These are phyloP conservation scores for Calliphora vomitoria DNA, from an alignment of 2,888 invertebrate species.

Conservation along the genomic window DNA sequence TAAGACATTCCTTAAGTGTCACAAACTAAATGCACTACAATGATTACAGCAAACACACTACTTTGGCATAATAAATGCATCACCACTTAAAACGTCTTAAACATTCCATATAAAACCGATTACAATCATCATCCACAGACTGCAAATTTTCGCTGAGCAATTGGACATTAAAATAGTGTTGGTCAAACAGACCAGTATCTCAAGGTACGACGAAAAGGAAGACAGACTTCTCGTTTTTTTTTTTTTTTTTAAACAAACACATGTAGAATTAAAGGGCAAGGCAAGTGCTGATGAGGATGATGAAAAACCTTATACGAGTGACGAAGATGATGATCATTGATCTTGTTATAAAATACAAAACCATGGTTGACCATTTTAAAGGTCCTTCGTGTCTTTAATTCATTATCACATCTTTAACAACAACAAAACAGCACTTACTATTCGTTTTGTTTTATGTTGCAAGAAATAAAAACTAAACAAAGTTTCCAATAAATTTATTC, in stretches of 20 bases:
- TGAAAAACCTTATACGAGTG: constrained; percentile 44
- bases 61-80: constrained; percentile 35
- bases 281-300: constrained; percentile 20
- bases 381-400: constrained; percentile 70
- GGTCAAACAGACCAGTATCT: constrained; percentile 25
- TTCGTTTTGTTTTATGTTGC: constrained; percentile 20
- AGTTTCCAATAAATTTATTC: constrained; percentile 61
- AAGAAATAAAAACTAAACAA: constrained; percentile 20
- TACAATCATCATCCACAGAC: constrained; percentile 64
- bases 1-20: not conserved
- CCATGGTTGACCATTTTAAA: constrained; percentile 50
- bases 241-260: not conserved
- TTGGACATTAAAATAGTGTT: not conserved
- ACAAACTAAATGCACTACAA: not conserved
- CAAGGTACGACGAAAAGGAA: constrained; percentile 17
- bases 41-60: constrained; percentile 3
- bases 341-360: constrained; percentile 48
- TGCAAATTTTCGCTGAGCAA: constrained; percentile 18
- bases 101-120: constrained; percentile 25
- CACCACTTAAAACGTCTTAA: constrained; percentile 14
- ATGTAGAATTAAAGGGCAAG: constrained; percentile 46
- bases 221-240: constrained; percentile 40
- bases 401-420: constrained; percentile 69
- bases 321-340: constrained; percentile 71
- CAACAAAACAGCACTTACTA: constrained; percentile 31